Evolutionary conservation across 2,113 vertebrate species (phyloP), one percentile per base, ranked within the genome.

Genomic region (Callithrix jacchus): DNA sequence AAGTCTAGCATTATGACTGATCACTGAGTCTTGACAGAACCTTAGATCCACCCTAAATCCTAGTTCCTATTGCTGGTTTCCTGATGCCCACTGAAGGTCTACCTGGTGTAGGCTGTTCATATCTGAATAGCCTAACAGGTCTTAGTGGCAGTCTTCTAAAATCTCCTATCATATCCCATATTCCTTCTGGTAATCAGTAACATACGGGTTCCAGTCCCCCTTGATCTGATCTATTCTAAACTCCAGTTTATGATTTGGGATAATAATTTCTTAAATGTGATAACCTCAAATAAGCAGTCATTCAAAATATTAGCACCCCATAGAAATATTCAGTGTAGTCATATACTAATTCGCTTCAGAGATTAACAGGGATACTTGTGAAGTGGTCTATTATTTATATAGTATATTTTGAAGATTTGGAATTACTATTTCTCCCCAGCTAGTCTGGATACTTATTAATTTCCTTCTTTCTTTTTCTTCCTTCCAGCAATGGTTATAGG

Each of bases 271-370:
- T 87, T 92, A 54, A 70, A 94, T 73, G 8, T n/a, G 11, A 79
- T 80, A 94, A 54, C 2, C 17, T 12, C 2, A 2, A 91, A 91
- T 52, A 79, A 73, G 13, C n/a, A 70, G 54, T 83, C n/a, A 74
- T 64, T 88, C 49, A 94, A 97, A 96, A 83, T 79, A 90, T 37
- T 87, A 95, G 27, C 27, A 89, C 37, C 14, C 14, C 32, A n/a
- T 23, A 82, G 61, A 95, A 95, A 92, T 83, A 92, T 49, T 83
- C 89, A 79, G 23, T 79, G 32, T 52, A 66, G 14, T 91, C 70
- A 74, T 37, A 80, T 70, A 58, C 87, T 90, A 87, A 87, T 52
- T 94, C 58, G 30, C 7, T 92, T 95, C 56, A 94, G 37, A 77
- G n/a, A 92, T 89, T 66, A 79, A 87, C 30, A 74, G 35, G 16